Percentiles rank a stretch among this genome's conserved stretches.
phyloP scores from a whole-genome alignment of 2,113 vertebrate genomes.

The Pterocles gutturalis region DNA sequence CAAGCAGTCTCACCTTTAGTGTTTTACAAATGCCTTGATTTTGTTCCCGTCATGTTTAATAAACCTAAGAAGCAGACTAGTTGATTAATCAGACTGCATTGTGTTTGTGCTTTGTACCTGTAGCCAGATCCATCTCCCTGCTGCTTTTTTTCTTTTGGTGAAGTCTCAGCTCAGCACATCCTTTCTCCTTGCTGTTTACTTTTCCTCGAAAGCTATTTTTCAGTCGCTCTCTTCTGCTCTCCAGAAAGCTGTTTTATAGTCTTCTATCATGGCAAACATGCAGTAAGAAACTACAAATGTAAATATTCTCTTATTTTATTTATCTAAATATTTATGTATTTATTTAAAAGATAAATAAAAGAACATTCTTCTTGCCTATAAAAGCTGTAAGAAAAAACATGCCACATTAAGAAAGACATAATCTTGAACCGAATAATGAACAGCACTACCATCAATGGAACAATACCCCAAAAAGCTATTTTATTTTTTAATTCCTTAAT shows the following conservation, averaged over 20 bases:
- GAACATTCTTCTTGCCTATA: background rate
- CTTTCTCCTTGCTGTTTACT: background rate
- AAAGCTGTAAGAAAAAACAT: constrained; percentile 8
- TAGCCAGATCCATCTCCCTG: background rate
- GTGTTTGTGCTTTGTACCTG: background rate
- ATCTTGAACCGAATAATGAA: background rate
- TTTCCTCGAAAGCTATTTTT: background rate
- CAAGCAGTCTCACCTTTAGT: background rate
- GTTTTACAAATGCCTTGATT: constrained; percentile 54
- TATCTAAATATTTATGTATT: background rate
- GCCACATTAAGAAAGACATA: background rate
- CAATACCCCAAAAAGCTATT: background rate
- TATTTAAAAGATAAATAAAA: constrained; percentile 18
- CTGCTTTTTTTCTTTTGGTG: background rate
- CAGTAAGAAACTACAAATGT: background rate
- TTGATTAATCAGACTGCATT: constrained; percentile 47
- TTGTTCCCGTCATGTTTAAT: constrained; percentile 58
- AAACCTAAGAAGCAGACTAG: constrained; percentile 37
- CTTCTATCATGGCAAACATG: constrained; percentile 13
- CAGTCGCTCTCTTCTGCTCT: background rate
- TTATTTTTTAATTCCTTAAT: background rate
- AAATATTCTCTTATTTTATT: background rate
- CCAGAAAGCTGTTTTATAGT: background rate
- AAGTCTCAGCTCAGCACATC: background rate
- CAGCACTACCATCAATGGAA: background rate